Base-by-base conservation (phyloP, 2,888 invertebrate genomes). In the Hedychridium roseum region DNA sequence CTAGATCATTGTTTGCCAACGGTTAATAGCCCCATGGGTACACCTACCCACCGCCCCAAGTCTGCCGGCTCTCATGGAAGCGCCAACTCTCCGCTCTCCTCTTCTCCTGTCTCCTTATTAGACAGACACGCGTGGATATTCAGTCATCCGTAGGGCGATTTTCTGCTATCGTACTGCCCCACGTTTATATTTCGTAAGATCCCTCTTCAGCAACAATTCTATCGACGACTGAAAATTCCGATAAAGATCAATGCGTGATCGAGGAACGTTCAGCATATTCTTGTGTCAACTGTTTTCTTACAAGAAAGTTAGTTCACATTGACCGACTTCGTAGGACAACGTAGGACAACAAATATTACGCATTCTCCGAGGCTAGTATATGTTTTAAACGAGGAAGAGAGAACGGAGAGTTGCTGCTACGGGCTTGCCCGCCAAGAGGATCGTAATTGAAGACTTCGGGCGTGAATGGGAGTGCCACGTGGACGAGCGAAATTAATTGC, bases 1-100 rank as follows among this genome's bases (percentile, higher is more conserved):
- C 65, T 68, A 73, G 72, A 76, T 76, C 74, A 77, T 76, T 76
- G 76, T 77, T 77, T 77, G 76, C 71, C 62, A 73, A 76, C 73
- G 70, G 73, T 77, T 77, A 76, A 77, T 76, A 76, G 73, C 69
- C 74, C 70, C 71, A 62, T 62, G 73, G 70, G 74, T 71, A 66
- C 69, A 71, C 70, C 70, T 68, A 65, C 52, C 62, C 60, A 52
- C 57, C 57, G 50, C 50, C 53, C 58, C 49, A 62, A 63, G 62
- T 65, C 62, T 57, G 50, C 41, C 40, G 46, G 59, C 58, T 64
- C 57, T 64, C 63, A 57, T 62, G 59, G 51, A 60, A 58, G 56
- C 54, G 62, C 61, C 48, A 60, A 58, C 55, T 54, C 47, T 48
- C 46, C 38, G 43, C 51, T 52, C 21, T 58, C 52, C 46, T 44